These are phyloP conservation scores for Corythornis cristatus DNA, from an alignment of 2,113 vertebrate species.

Conservation along the genomic window DNA sequence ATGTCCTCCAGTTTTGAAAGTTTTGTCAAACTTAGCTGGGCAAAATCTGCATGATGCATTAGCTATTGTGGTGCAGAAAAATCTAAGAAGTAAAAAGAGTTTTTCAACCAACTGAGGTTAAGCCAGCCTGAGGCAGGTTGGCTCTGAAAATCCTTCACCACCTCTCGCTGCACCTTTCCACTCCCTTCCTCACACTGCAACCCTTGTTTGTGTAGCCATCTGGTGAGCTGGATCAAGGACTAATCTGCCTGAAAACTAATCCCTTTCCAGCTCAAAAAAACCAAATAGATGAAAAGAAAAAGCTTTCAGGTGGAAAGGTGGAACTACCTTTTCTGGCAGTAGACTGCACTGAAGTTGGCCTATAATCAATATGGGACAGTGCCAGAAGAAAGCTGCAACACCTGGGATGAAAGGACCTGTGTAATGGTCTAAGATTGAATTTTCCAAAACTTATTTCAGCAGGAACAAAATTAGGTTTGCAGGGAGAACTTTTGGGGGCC, in stretches of 20 bases:
- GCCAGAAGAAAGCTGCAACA: conserved; percentile 11
- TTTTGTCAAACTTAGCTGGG: neutral
- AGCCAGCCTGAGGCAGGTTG: neutral
- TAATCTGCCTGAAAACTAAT: neutral
- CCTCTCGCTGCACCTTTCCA: neutral
- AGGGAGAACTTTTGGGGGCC: neutral
- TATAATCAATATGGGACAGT: neutral
- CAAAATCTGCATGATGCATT: neutral
- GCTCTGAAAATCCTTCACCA: neutral
- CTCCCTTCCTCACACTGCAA: neutral
- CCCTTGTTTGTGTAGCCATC: conserved; percentile 24
- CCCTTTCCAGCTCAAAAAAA: conserved; percentile 7
- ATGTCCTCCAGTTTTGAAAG: neutral
- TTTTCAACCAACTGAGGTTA: neutral
- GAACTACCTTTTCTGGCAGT: conserved; percentile 7
- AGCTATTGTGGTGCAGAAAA: neutral
- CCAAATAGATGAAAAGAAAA: neutral
- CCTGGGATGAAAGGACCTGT: neutral
- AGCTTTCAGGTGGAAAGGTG: conserved; percentile 2
- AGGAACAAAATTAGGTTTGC: neutral
- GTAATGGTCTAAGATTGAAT: neutral
- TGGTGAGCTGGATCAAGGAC: conserved; percentile 30
- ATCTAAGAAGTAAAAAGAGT: neutral
- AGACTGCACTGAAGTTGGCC: neutral
- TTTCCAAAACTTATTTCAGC: neutral